Conservation (phyloP, 1,140 invertebrate genomes). For the Batillaria attramentaria region DNA sequence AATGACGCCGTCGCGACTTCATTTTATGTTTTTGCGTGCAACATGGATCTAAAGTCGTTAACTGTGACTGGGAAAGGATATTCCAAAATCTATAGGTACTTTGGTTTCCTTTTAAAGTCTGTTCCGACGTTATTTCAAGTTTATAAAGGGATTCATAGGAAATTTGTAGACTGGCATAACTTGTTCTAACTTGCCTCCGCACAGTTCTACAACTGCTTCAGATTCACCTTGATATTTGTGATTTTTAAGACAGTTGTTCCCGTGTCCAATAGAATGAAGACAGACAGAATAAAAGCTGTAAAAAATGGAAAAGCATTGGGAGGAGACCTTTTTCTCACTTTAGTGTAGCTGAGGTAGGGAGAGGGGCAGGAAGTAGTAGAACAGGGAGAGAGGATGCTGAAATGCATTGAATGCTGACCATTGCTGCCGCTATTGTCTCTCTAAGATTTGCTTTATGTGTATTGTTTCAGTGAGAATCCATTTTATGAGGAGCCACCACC, state of each 20-base stretch:
- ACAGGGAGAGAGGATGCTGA: neutral
- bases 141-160: neutral
- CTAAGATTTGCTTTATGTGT: neutral
- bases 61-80: constrained; percentile 22
- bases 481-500: constrained; percentile 53
- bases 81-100: constrained; percentile 23
- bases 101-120: neutral
- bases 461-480: constrained; percentile 46
- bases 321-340: neutral
- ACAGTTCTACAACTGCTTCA: neutral
- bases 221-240: neutral
- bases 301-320: neutral
- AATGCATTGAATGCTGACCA: too few relatives aligned
- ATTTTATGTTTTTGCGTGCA: neutral
- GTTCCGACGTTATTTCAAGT: too few relatives aligned
- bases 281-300: neutral
- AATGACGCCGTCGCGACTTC: neutral
- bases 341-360: neutral
- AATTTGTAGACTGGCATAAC: neutral
- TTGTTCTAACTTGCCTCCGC: neutral
- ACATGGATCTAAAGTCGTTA: constrained; percentile 3
- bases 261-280: neutral
- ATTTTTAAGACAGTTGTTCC: neutral
- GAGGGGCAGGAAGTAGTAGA: neutral
- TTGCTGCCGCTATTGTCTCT: neutral